Evolutionary conservation across 2,888 invertebrate genomes (phyloP), one percentile per base, ranked within the genome.

Genomic region (Parthenolecanium corni): DNA sequence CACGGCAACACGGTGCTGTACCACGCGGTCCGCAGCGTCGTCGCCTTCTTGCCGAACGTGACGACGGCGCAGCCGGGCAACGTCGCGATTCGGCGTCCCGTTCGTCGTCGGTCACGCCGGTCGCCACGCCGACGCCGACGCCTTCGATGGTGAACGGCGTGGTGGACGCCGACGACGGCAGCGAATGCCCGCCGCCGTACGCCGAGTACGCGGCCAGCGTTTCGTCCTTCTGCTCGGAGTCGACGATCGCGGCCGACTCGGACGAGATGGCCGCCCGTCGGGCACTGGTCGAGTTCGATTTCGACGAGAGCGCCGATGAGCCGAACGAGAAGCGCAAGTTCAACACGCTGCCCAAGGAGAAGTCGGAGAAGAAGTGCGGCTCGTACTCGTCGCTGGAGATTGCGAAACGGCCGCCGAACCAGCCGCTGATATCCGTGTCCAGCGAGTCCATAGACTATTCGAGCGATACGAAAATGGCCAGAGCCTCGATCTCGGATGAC

Each of bases 1-100:
- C 85, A 85, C 68, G 89, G 89, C 1, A 65, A 64, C 31, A 52
- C 47, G 2, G 24, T 66, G n/a, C 65, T 64, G 42, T 65, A 67
- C 24, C 66, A 66, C 23, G 36, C 62, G 61, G 62, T 47, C 51
- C 64, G 18, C 44, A 64, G 4, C 31, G 31, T 31, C 31, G 31
- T 9, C 31, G 31, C 31, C 31, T 6, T 31, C 16, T 42, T 5
- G 44, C 3, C 16, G 18, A 18, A 4, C 4, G 44, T 14, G 44
- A 14, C 44, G 44, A 14, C 44, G 44, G 44, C 18, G 44, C 14
- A 4, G 44, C 14, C 18, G 44, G 44, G 31, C 9, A 31, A 9
- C 44, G 44, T 16, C 16, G 44, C 14, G 44, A 42, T 42, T 42
- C 44, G 6, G 44, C 9, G 31, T 4, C 31, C 9, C 5, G 31